Base-by-base conservation (phyloP, 2,888 invertebrate species). In the Miltochrista miniata region DNA sequence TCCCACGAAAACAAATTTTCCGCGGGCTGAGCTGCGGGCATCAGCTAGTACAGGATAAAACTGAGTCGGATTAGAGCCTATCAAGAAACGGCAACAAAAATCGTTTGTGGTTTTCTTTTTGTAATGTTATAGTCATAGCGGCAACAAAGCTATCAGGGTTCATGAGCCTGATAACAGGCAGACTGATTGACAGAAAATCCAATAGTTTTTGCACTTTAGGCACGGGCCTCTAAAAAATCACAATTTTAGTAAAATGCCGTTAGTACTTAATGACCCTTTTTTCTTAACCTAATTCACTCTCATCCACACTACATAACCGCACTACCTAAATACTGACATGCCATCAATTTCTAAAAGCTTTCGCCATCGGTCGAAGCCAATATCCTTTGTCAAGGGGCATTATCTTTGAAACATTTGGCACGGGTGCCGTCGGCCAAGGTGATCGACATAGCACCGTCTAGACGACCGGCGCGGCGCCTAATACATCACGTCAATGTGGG, bases 401-500 rank as follows among this genome's bases (percentile, higher is more conserved):
- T 59, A 51, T 49, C 43, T 49, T 37, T 29, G 39, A 24, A 51
- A 24, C 48, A 54, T 48, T 61, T 64, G 60, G 60, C 62, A 53
- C 55, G 47, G 35, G 34, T n/a, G 46, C 18, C 29, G 35, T 11
- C 41, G 41, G 45, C 44, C 68, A 68, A 69, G 68, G 62, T 70
- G 65, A 68, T 58, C 51, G 41, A 31, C 30, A 38, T 33, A 36
- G 44, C 44, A 46, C 29, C 47, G 64, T 64, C 69, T 71, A 71
- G 69, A 68, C 69, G 33, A 36, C 30, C 30, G 71, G 18, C 69
- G 71, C 30, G 71, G 18, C 69, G 71, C 61, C 69, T 48, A 51
- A 18, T 48, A 59, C 53, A 55, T 61, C 31, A 60, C 36, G n/a
- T 15, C 35, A 9, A 48, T 36, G 42, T 41, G 48, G 48, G 48